These are phyloP conservation scores for Entelurus aequoreus DNA, from an alignment of 2,113 vertebrate genomes.

Conservation along the genomic window DNA sequence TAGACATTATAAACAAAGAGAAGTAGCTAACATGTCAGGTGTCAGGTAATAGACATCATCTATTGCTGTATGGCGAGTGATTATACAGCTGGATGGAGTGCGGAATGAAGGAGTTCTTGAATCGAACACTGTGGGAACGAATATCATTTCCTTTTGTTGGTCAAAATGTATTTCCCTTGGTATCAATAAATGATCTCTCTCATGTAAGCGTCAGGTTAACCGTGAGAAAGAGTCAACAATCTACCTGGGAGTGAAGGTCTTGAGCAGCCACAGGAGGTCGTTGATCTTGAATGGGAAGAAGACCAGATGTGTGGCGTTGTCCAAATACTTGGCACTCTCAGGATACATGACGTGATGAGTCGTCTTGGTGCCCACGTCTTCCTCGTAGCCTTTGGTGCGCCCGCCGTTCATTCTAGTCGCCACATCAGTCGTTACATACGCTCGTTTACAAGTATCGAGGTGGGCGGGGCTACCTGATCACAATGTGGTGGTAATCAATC, in stretches of 20 bases:
- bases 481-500: slow-evolving; percentile 77
- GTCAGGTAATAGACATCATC: too few species aligned
- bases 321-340: slow-evolving; percentile 27
- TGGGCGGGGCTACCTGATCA: slow-evolving; percentile 71
- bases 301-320: slow-evolving; percentile 26
- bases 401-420: slow-evolving; percentile 18
- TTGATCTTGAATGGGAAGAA: slow-evolving; percentile 28
- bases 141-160: too few species aligned
- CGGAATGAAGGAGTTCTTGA: too few species aligned
- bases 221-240: not conserved
- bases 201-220: not conserved
- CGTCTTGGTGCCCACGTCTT: slow-evolving; percentile 25
- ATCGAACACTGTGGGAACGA: too few species aligned
- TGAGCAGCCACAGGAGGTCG: slow-evolving; percentile 32
- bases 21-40: too few species aligned
- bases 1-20: too few species aligned
- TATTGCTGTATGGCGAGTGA: too few species aligned
- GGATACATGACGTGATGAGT: slow-evolving; percentile 32
- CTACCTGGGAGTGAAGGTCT: slow-evolving; percentile 10
- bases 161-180: not conserved
- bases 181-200: not conserved
- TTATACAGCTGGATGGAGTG: too few species aligned
- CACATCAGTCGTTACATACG: not conserved
- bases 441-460: not conserved
- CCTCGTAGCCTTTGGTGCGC: slow-evolving; percentile 15